Evolutionary conservation across 2,113 vertebrate species (phyloP).

Genomic region (Epinephelus fuscoguttatus): DNA sequence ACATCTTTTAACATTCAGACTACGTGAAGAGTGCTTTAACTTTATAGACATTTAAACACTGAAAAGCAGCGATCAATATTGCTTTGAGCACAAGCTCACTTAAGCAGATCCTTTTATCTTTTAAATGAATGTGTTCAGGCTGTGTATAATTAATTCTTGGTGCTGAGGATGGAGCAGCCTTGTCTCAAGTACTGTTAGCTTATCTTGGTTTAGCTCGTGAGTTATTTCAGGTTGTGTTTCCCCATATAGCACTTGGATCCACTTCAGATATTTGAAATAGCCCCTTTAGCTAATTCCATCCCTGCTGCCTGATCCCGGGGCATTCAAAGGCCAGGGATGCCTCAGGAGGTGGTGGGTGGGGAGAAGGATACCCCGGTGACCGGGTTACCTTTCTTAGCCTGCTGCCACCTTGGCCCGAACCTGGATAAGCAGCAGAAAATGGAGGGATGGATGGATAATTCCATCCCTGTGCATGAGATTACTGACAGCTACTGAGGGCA

Average conservation of each 20-base stretch:
- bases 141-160: constrained; percentile 51
- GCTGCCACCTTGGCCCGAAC: background rate
- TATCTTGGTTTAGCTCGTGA: constrained; percentile 39
- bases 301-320: constrained; percentile 19
- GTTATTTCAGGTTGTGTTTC: constrained; percentile 35
- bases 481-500: constrained; percentile 58
- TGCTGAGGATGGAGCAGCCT: constrained; percentile 26
- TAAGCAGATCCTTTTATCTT: constrained; percentile 38
- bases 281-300: constrained; percentile 46
- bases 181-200: constrained; percentile 29
- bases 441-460: constrained; percentile 50
- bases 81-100: constrained; percentile 21
- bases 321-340: background rate
- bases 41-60: constrained; percentile 20
- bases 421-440: constrained; percentile 48
- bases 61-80: constrained; percentile 9
- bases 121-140: constrained; percentile 38
- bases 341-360: background rate
- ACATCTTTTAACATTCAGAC: background rate
- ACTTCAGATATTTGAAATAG: constrained; percentile 49
- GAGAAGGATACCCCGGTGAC: constrained; percentile 5
- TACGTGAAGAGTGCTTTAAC: background rate
- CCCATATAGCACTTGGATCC: constrained; percentile 40
- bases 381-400: constrained; percentile 25
- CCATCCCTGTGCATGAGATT: constrained; percentile 62